Evolutionary conservation across 1,140 invertebrate species (phyloP).

Genomic region (Bombus sylvicola): DNA sequence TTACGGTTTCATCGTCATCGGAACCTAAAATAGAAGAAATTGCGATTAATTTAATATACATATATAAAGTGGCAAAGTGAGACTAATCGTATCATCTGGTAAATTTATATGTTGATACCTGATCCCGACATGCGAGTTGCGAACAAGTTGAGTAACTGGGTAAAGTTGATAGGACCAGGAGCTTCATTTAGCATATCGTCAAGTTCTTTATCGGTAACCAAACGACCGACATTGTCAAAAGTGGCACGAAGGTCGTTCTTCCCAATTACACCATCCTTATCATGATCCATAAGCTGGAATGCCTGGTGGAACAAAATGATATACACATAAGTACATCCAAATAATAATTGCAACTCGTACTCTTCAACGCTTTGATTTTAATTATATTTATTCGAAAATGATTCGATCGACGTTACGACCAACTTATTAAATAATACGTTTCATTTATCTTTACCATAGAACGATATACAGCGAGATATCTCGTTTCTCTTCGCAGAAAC

Average conservation of each 20-base stretch:
- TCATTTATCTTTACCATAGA: not conserved
- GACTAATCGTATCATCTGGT: not conserved
- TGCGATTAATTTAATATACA: not conserved
- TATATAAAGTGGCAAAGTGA: not conserved
- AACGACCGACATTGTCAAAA: conserved; percentile 96
- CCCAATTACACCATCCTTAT: conserved; percentile 98
- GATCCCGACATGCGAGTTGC: conserved; percentile 92
- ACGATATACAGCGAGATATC: no score
- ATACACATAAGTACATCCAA: no score
- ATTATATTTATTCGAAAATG: not conserved
- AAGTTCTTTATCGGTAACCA: conserved; percentile 94
- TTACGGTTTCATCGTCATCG: conserved; percentile 97
- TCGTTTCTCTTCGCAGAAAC: not conserved
- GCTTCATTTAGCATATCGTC: conserved; percentile 96
- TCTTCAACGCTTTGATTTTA: not conserved
- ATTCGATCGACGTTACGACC: not conserved
- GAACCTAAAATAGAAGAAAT: conserved; percentile 80
- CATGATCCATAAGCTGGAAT: conserved; percentile 99
- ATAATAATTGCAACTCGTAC: not conserved
- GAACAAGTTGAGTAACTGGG: conserved; percentile 95
- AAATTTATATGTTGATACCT: conserved; percentile 33
- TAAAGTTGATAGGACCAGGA: conserved; percentile 97
- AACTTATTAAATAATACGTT: not conserved
- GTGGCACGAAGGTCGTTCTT: conserved; percentile 97
- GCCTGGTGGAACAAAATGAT: conserved; percentile 84